These are phyloP conservation scores for Aplysia californica DNA, from an alignment of 1,140 invertebrate species.

Conservation along the genomic window DNA sequence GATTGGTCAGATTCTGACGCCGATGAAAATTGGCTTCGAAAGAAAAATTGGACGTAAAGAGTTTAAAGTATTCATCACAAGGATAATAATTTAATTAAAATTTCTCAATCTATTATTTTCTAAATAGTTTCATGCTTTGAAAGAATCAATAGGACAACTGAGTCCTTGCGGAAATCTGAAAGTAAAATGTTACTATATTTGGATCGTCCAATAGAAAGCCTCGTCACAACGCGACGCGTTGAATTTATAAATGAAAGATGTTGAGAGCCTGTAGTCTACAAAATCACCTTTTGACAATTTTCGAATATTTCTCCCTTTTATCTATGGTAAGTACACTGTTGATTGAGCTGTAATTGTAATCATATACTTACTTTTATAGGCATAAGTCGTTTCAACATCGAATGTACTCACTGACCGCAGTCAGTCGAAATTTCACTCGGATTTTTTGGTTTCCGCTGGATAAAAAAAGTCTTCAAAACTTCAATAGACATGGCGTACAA, in stretches of 20 bases:
- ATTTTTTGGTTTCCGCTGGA: conserved; percentile 42
- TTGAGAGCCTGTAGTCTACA: conserved; percentile 58
- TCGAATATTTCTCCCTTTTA: conserved; percentile 35
- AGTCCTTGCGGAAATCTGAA: not conserved
- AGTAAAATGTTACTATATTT: conserved; percentile 12
- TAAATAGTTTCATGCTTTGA: not conserved
- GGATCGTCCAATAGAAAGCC: conserved; percentile 31
- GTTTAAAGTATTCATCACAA: not conserved
- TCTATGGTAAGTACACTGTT: conserved; percentile 38
- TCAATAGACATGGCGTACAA: conserved; percentile 59
- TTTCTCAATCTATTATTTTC: not conserved
- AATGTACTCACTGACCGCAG: conserved; percentile 23
- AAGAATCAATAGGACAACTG: not conserved
- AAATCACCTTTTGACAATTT: conserved; percentile 50
- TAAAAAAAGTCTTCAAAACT: conserved; percentile 52
- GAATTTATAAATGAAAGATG: conserved; percentile 58
- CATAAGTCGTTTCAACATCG: conserved; percentile 20
- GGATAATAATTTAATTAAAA: not conserved
- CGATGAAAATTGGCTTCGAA: not conserved
- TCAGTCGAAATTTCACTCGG: conserved; percentile 39
- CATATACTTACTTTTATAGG: not conserved
- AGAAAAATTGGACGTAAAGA: not conserved
- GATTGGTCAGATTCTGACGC: not conserved
- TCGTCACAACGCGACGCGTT: conserved; percentile 19
- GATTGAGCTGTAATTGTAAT: conserved; percentile 10